Conservation (phyloP, 2,113 vertebrate genomes). For the Callaeas wilsoni region DNA sequence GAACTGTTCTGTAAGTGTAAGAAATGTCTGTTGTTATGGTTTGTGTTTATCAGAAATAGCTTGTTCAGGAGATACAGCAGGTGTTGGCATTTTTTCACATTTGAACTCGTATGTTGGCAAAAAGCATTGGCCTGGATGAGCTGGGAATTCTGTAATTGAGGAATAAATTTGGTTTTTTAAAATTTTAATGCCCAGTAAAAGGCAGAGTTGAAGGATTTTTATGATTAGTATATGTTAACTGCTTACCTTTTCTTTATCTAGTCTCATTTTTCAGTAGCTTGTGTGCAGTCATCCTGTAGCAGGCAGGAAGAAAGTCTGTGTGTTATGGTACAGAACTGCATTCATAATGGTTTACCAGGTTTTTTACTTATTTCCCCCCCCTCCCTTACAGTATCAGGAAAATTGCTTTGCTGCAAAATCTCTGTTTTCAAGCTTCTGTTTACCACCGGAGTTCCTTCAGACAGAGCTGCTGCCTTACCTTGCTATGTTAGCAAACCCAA, state of each 20-base stretch:
- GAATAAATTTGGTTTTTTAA: neutral
- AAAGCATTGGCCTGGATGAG: neutral
- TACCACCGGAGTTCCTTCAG: conserved; percentile 83
- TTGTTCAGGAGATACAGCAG: neutral
- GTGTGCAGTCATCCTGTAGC: neutral
- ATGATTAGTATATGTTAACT: neutral
- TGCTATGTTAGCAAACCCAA: conserved; percentile 84
- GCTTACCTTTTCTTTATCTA: neutral
- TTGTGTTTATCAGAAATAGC: neutral
- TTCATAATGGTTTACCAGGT: neutral
- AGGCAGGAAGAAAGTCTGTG: neutral
- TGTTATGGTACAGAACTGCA: neutral
- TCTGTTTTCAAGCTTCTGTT: conserved; percentile 89
- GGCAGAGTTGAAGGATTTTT: neutral
- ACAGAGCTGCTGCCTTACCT: conserved; percentile 90
- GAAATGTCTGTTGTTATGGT: neutral
- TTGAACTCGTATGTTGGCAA: neutral
- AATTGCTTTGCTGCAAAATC: conserved; percentile 86
- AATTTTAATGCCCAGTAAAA: neutral
- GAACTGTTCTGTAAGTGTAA: neutral
- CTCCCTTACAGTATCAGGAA: conserved; percentile 79
- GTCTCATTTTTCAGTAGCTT: neutral
- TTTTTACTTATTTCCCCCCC: neutral
- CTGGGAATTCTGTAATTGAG: neutral
- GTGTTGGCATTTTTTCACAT: neutral